These are phyloP conservation scores for Microctenopoma steveboyesi DNA, from an alignment of 2,797 vertebrate species.

Conservation along the genomic window DNA sequence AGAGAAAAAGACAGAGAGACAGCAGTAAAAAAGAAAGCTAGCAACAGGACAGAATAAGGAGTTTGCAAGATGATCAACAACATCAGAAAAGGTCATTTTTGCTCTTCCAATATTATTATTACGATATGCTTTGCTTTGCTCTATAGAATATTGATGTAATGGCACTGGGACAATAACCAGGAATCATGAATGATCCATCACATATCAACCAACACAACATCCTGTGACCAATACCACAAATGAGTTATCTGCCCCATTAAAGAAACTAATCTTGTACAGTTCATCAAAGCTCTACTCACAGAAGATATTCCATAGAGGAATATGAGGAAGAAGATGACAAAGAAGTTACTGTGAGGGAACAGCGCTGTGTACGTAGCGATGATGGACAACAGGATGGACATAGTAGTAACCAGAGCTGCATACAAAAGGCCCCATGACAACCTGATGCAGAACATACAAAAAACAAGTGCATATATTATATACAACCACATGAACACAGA, in stretches of 20 bases:
- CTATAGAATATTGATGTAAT: too few relatives aligned
- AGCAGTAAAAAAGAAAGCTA: too few relatives aligned
- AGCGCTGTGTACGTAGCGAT: slow-evolving; percentile 92
- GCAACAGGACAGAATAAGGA: neutral
- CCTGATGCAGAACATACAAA: slow-evolving; percentile 75
- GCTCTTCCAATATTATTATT: too few relatives aligned
- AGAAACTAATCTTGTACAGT: too few relatives aligned
- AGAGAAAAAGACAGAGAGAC: neutral
- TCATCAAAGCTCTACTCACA: too few relatives aligned
- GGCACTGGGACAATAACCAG: neutral
- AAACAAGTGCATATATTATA: neutral
- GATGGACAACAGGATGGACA: slow-evolving; percentile 95
- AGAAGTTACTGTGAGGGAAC: slow-evolving; percentile 92
- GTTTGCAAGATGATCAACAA: neutral
- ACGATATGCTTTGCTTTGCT: too few relatives aligned
- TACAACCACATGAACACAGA: slow-evolving; percentile 8
- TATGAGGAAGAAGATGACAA: slow-evolving; percentile 93
- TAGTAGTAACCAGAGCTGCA: slow-evolving; percentile 89
- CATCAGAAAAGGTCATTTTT: too few relatives aligned
- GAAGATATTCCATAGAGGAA: slow-evolving; percentile 92
- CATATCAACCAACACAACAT: neutral
- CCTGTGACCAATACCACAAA: neutral
- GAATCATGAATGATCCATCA: neutral
- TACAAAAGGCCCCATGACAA: slow-evolving; percentile 97
- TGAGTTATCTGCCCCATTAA: too few relatives aligned